Evolutionary conservation across 2,888 invertebrate species (phyloP).

Genomic region (Heliconius hortense): DNA sequence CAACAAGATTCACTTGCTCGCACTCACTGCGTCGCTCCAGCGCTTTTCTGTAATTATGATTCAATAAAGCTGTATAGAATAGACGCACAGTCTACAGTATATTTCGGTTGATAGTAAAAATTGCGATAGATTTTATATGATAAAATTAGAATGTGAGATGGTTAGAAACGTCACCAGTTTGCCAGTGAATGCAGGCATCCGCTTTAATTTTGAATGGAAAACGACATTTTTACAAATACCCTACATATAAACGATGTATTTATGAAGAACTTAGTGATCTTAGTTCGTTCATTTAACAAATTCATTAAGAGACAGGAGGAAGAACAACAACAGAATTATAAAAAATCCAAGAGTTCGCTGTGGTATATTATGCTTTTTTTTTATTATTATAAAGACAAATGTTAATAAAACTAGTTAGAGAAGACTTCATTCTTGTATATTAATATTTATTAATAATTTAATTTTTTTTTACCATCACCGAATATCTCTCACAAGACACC

Average conservation of each 20-base stretch:
- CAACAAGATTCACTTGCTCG: neutral
- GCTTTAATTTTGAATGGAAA: neutral
- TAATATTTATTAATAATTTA: too few relatives aligned
- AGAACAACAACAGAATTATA: too few relatives aligned
- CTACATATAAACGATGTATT: neutral
- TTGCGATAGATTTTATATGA: conserved; percentile 35
- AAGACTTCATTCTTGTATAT: neutral
- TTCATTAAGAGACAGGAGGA: too few relatives aligned
- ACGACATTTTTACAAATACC: neutral
- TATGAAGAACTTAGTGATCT: neutral
- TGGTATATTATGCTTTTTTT: too few relatives aligned
- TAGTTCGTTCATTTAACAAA: too few relatives aligned
- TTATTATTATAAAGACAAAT: too few relatives aligned
- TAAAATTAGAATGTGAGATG: conserved; percentile 38
- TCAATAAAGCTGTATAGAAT: conserved; percentile 29
- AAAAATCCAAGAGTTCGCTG: too few relatives aligned
- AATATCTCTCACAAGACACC: too few relatives aligned
- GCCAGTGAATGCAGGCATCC: neutral
- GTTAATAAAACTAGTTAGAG: too few relatives aligned
- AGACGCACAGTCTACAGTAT: conserved; percentile 35
- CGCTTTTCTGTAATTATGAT: conserved; percentile 33
- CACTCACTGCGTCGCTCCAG: conserved; percentile 6
- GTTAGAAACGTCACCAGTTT: conserved; percentile 32
- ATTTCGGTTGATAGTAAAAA: conserved; percentile 38
- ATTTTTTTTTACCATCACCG: too few relatives aligned